Base-by-base conservation (phyloP, 2,797 vertebrate genomes). In the Aselliscus stoliczkanus region DNA sequence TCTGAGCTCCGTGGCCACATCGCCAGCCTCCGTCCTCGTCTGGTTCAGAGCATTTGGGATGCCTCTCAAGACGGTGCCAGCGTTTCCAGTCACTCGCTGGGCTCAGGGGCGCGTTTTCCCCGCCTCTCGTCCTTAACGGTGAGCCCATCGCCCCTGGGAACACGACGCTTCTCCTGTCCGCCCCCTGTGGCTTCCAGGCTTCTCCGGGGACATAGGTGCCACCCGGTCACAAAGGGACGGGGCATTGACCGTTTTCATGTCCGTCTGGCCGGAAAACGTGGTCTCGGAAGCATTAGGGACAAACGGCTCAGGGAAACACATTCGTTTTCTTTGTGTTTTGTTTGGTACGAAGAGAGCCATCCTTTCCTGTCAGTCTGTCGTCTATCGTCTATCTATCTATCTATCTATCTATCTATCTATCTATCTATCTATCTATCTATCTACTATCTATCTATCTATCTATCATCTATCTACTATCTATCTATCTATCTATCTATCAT, bases 191-290 rank as follows among this genome's bases (percentile, higher is more conserved):
- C 27, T 39, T 39, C 21, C 4, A 1, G 11, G 4, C 21, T 11
- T 14, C 37, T 5, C 21, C 20, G 11, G 67, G 37, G 67, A 70
- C 67, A 1, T 2, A 1, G 44, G 50, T 7, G 11, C 11, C 50
- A 8, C 50, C n/a, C 1, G 65, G 18, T 20, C 5, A 39, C 0
- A 0, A 6, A 1, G 13, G n/a, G n/a, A 23, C 7, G 2, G 20
- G 21, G 67, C 23, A 50, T 14, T 69, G 12, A 15, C 2, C 12
- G 0, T 15, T 21, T 54, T 34, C 21, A 21, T 11, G 3, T 73
- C 72, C 1, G 2, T 34, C 73, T 76, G 7, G 47, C 12, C n/a
- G 7, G 13, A n/a, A 76, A 14, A 20, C 14, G 31, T 2, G n/a
- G 73, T 20, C 31, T n/a, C 47, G 7, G 73, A 54, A 13, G 25